A percentile compares a stretch with the other conserved stretches of the same genome.
phyloP scores from a whole-genome alignment of 2,888 invertebrate species.

The Ichneumoninae sp. region DNA sequence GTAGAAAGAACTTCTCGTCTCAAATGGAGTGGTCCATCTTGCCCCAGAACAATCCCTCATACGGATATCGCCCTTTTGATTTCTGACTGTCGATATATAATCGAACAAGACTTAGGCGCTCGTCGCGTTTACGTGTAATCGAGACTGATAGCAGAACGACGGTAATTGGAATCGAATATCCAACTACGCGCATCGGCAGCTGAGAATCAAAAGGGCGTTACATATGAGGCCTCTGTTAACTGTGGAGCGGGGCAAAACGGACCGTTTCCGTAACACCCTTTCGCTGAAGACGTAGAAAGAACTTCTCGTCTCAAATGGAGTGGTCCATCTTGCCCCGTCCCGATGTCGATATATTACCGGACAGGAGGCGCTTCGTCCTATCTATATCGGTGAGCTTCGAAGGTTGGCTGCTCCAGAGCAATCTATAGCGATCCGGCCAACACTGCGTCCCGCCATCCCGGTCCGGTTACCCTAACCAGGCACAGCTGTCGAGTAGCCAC shows the following conservation, averaged over 20 bases:
- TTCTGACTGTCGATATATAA: not conserved
- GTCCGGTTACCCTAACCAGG: slow-evolving; percentile 29
- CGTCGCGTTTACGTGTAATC: not conserved
- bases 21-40: too few species aligned
- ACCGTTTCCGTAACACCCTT: too few species aligned
- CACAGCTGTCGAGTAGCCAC: slow-evolving; percentile 35
- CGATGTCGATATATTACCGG: not conserved
- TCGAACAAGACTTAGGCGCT: too few species aligned
- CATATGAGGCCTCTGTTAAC: too few species aligned
- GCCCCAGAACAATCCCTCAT: too few species aligned
- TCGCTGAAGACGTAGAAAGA: too few species aligned
- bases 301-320: too few species aligned
- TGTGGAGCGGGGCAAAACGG: too few species aligned
- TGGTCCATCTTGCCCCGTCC: too few species aligned
- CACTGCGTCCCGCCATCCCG: not conserved
- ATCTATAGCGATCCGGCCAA: not conserved
- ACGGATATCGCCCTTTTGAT: not conserved
- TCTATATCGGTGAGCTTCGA: not conserved
- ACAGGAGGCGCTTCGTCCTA: not conserved
- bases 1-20: too few species aligned
- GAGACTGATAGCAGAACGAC: not conserved
- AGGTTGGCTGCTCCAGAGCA: not conserved
- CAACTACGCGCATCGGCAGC: too few species aligned
- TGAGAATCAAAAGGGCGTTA: too few species aligned
- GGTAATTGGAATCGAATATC: not conserved